Percentiles rank a stretch among this genome's conserved stretches.
phyloP scores from a whole-genome alignment of 1,140 invertebrate species.

The Drosophila lacertosa region DNA sequence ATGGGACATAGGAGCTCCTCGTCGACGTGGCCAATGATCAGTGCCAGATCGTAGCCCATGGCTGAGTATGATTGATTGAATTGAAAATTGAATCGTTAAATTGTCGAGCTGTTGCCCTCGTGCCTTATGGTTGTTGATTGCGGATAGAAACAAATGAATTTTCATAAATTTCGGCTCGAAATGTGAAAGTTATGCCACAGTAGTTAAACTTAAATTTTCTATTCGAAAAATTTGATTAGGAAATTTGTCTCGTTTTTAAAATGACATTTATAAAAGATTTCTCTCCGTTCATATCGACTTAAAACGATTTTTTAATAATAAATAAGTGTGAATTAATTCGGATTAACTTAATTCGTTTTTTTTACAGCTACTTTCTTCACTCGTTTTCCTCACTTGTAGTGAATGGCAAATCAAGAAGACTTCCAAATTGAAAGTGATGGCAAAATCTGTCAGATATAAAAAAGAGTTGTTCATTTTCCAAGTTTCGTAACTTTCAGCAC shows the following conservation, averaged over 20 bases:
- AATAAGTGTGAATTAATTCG: no score
- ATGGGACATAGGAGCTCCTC: conserved; percentile 67
- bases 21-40: conserved; percentile 59
- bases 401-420: no score
- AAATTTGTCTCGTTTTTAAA: neutral
- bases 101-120: conserved; percentile 7
- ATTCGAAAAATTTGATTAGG: no score
- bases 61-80: neutral
- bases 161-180: conserved; percentile 58
- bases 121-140: conserved; percentile 24
- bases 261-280: no score
- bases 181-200: conserved; percentile 28
- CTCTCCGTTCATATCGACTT: no score
- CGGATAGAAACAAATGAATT: conserved; percentile 35
- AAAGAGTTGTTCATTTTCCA: neutral
- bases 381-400: no score
- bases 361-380: no score
- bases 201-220: conserved; percentile 7
- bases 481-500: neutral
- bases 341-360: no score
- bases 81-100: neutral
- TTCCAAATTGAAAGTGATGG: no score
- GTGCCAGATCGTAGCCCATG: conserved; percentile 60
- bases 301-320: no score
- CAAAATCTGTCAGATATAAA: neutral